Evolutionary conservation across 2,797 vertebrate genomes (phyloP), one percentile per base, ranked within the genome.

Genomic region (Okamejei kenojei): DNA sequence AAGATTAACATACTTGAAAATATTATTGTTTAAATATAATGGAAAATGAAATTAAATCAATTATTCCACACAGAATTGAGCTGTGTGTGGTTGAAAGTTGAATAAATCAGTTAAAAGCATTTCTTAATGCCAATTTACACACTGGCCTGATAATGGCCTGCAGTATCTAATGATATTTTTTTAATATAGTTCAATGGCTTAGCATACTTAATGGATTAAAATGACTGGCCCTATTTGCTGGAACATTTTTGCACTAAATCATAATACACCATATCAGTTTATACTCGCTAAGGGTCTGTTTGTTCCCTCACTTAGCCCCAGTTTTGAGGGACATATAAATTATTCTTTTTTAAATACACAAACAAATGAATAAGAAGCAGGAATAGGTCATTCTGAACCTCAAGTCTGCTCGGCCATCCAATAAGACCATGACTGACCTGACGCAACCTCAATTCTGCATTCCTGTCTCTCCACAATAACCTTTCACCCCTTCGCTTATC

Each of bases 121-220:
- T 63, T 9, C 84, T 65, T 29, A 88, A 88, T 88, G 84, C 32
- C 61, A 88, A 65, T 88, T 86, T 26, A 61, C 82, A 86, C 82
- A 61, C 10, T 88, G 8, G 29, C 84, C 29, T 35, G 17, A 88
- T 65, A 88, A 73, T 88, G n/a, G 84, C n/a, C 61, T 68, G 63
- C 84, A n/a, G 84, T 32, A 68, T 35, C 19, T 68, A 68, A n/a
- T 65, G 29, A 88, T 88, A 54, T 21, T 65, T 88, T 73, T 68
- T 35, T 13, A 7, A 68, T 1, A 35, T 1, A 35, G 61, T 21
- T 10, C 54, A 88, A 32, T 88, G 1, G 61, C n/a, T 68, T 35
- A 68, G 15, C n/a, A 35, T n/a, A 88, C 15, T 73, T 32, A 88
- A 21, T 88, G 19, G 17, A 65, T 32, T 35, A 32, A 88, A 88